Conservation (phyloP, 1,140 invertebrate genomes). For the Drosophila santomea region DNA sequence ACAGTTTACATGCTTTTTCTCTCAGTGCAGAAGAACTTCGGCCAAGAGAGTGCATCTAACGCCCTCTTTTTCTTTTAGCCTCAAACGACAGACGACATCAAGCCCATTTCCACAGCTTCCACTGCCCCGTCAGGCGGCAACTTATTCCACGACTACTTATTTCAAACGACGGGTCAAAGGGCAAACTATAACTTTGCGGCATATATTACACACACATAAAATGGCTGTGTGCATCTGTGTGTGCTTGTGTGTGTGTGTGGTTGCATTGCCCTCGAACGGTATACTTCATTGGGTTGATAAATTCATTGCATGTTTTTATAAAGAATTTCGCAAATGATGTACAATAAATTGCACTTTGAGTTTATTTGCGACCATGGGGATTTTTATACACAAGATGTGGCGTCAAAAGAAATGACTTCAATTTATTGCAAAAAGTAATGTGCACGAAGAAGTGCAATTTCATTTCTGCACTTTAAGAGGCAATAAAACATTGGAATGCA, state of each 20-base stretch:
- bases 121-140: not conserved
- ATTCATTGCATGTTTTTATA: constrained; percentile 12
- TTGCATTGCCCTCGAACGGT: not conserved
- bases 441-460: not conserved
- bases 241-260: not conserved
- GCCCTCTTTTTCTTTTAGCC: constrained; percentile 14
- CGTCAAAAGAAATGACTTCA: constrained; percentile 2
- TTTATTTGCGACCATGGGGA: not conserved
- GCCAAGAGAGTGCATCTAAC: constrained; percentile 30
- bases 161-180: constrained; percentile 39
- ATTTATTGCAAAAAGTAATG: not conserved
- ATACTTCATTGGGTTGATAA: constrained; percentile 15
- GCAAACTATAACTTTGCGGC: constrained; percentile 47
- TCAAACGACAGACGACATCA: constrained; percentile 32
- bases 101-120: constrained; percentile 35
- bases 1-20: not conserved
- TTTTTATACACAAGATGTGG: constrained; percentile 4
- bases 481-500: no score
- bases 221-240: not conserved
- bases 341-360: constrained; percentile 8
- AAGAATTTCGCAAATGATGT: constrained; percentile 8
- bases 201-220: constrained; percentile 18
- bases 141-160: constrained; percentile 25
- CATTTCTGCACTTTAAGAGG: not conserved
- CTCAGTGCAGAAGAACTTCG: not conserved